phyloP scores from a whole-genome alignment of 2,113 vertebrate species.

The Tiliqua scincoides region DNA sequence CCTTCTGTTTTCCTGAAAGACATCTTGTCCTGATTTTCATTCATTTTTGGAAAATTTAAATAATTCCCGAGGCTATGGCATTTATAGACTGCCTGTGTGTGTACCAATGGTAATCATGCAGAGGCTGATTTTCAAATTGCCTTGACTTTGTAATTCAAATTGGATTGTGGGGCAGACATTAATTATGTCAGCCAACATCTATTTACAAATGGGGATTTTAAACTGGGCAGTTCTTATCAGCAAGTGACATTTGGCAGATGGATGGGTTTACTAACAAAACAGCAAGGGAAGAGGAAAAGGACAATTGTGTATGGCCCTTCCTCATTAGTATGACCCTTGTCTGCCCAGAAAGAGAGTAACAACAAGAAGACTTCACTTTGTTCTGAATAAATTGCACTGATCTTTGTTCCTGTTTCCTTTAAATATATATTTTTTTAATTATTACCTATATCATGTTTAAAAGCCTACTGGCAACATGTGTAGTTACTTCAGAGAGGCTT shows the following conservation, averaged over 20 bases:
- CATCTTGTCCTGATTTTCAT: constrained; percentile 70
- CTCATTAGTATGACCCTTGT: constrained; percentile 49
- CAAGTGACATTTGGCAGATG: constrained; percentile 75
- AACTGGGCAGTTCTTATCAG: constrained; percentile 73
- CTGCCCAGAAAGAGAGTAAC: constrained; percentile 50
- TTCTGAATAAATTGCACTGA: constrained; percentile 20
- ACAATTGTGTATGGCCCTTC: constrained; percentile 37
- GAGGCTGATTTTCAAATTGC: constrained; percentile 64
- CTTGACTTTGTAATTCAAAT: constrained; percentile 76
- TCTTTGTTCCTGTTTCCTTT: constrained; percentile 22
- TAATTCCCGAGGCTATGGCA: constrained; percentile 63
- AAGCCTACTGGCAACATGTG: constrained; percentile 12
- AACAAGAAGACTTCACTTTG: constrained; percentile 54
- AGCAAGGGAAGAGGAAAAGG: constrained; percentile 5
- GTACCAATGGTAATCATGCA: constrained; percentile 61
- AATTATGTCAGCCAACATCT: constrained; percentile 77
- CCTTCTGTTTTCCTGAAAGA: constrained; percentile 53
- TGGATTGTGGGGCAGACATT: constrained; percentile 68
- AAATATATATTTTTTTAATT: constrained; percentile 8
- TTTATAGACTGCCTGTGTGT: constrained; percentile 42
- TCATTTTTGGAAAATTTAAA: constrained; percentile 67
- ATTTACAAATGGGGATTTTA: constrained; percentile 72
- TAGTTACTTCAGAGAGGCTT: not conserved
- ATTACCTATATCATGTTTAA: constrained; percentile 21
- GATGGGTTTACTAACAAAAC: constrained; percentile 73